These are phyloP conservation scores for Eremophila alpestris DNA, from an alignment of 2,797 vertebrate genomes.

Conservation along the genomic window DNA sequence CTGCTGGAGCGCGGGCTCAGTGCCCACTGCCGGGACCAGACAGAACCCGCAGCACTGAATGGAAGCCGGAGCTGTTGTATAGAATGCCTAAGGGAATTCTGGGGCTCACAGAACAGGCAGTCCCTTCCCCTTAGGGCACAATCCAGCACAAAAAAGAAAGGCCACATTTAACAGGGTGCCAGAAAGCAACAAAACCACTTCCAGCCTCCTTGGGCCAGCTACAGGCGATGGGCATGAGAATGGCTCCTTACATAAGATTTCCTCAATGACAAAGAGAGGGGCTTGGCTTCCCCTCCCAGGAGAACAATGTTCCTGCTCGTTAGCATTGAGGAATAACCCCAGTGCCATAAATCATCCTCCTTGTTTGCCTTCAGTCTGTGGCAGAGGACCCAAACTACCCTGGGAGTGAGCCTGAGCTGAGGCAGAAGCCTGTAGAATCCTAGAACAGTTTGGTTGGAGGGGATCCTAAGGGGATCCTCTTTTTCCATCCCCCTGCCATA, in stretches of 20 bases:
- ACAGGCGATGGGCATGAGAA: slow-evolving; percentile 1
- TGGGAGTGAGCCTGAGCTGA: neutral
- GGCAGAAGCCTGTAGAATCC: neutral
- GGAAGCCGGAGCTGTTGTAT: slow-evolving; percentile 9
- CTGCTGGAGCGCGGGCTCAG: neutral
- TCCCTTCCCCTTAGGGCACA: slow-evolving; percentile 52
- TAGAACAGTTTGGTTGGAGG: neutral
- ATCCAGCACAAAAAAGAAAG: slow-evolving; percentile 31
- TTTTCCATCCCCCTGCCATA: neutral
- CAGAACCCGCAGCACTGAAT: slow-evolving; percentile 19
- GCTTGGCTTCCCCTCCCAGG: slow-evolving; percentile 12
- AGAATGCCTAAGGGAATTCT: slow-evolving; percentile 37
- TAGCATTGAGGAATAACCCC: neutral
- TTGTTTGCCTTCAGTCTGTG: neutral
- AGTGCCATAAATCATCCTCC: neutral
- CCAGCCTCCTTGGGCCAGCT: slow-evolving; percentile 57
- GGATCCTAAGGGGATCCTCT: neutral
- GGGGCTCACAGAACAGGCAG: slow-evolving; percentile 50
- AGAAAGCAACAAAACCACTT: slow-evolving; percentile 63
- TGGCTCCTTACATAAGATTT: slow-evolving; percentile 24
- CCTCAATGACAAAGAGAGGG: neutral
- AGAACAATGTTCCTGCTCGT: neutral
- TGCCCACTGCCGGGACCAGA: slow-evolving; percentile 17
- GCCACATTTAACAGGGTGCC: slow-evolving; percentile 66
- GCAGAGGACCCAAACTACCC: neutral